Conservation (phyloP, 2,888 invertebrate species). For the Notodonta ziczac region DNA sequence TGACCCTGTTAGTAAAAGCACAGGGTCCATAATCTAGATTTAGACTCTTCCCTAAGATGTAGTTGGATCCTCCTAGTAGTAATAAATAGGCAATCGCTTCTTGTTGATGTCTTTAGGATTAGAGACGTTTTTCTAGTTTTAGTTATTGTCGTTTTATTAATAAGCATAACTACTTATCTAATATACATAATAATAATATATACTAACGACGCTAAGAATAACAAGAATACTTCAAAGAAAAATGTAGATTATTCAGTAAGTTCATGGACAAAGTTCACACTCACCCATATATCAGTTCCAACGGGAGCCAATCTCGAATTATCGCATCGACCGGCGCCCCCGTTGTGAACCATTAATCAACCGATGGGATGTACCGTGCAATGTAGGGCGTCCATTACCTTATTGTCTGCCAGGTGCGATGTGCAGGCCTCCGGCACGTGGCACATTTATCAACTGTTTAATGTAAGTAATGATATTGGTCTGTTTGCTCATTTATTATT, state of each 20-base stretch:
- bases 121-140: too few species aligned
- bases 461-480: slow-evolving; percentile 47
- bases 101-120: too few species aligned
- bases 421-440: slow-evolving; percentile 33
- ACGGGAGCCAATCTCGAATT: slow-evolving; percentile 48
- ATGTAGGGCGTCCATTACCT: slow-evolving; percentile 64
- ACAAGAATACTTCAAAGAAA: slow-evolving; percentile 13
- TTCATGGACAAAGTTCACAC: slow-evolving; percentile 25
- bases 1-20: too few species aligned
- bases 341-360: slow-evolving; percentile 63
- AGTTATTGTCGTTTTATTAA: too few species aligned
- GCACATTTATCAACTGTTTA: slow-evolving; percentile 56
- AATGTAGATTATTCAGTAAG: slow-evolving; percentile 34
- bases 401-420: slow-evolving; percentile 65
- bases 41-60: too few species aligned
- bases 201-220: too few species aligned
- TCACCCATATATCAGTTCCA: slow-evolving; percentile 38
- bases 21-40: too few species aligned
- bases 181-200: too few species aligned
- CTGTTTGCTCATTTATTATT: slow-evolving; percentile 26
- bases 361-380: slow-evolving; percentile 55
- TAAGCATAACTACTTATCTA: too few species aligned
- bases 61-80: too few species aligned
- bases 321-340: slow-evolving; percentile 53
- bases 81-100: too few species aligned